Evolutionary conservation across 2,797 vertebrate genomes (phyloP).

Genomic region (Intellagama lesueurii): DNA sequence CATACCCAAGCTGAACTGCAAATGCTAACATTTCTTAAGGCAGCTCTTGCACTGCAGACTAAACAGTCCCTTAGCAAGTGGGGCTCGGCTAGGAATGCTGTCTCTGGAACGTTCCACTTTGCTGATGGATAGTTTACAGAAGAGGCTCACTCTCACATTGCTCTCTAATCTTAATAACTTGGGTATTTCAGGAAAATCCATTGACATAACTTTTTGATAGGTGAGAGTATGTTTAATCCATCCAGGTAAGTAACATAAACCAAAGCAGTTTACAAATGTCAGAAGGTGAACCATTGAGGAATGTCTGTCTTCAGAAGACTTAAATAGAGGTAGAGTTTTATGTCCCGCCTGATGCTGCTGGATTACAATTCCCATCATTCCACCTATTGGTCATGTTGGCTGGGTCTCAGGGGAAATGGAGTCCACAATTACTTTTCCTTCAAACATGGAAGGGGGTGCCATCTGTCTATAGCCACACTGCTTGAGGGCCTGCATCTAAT

Average conservation of each 20-base stretch:
- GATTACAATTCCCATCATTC: neutral
- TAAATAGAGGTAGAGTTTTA: neutral
- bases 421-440: neutral
- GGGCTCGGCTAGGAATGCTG: neutral
- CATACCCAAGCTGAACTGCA: slow-evolving; percentile 27
- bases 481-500: too few species aligned
- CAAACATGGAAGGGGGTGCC: too few species aligned
- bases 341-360: neutral
- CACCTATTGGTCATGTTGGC: neutral
- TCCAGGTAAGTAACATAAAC: neutral
- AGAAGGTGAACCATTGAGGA: neutral
- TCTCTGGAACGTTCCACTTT: neutral
- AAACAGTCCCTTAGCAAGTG: slow-evolving; percentile 15
- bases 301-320: neutral
- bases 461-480: too few species aligned
- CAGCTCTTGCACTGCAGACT: slow-evolving; percentile 17
- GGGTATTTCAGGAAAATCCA: slow-evolving; percentile 14
- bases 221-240: neutral
- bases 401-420: neutral
- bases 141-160: neutral
- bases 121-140: slow-evolving; percentile 32
- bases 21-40: slow-evolving; percentile 32
- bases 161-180: slow-evolving; percentile 31
- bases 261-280: neutral
- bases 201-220: neutral